phyloP scores from a whole-genome alignment of 2,113 vertebrate species.

The Saiga tatarica region DNA sequence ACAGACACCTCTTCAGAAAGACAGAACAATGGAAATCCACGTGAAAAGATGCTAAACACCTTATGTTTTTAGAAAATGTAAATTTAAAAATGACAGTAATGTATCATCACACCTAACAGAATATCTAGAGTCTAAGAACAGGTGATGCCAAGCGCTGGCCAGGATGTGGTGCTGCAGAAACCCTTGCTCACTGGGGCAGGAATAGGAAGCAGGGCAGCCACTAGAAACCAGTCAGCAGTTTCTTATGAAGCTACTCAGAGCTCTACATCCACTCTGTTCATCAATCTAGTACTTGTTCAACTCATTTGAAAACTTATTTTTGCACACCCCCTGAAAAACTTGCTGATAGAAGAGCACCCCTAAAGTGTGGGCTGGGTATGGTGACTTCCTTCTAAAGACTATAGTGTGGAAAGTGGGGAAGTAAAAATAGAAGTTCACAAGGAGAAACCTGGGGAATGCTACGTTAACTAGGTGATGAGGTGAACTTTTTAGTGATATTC shows the following conservation, averaged over 20 bases:
- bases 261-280: not conserved
- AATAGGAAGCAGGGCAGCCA: rapidly evolving
- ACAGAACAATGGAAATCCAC: not conserved
- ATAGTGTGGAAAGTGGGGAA: not conserved
- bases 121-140: not conserved
- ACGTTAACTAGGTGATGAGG: not conserved
- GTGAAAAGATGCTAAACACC: not conserved
- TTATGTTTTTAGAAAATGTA: not conserved
- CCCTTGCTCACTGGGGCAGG: not conserved
- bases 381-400: not conserved
- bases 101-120: not conserved
- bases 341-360: not conserved
- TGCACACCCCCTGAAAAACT: not conserved
- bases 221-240: not conserved
- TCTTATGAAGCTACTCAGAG: not conserved
- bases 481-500: not conserved
- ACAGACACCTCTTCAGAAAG: not conserved
- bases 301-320: not conserved
- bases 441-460: not conserved
- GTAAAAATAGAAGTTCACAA: not conserved
- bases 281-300: not conserved
- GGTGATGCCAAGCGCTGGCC: not conserved
- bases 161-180: not conserved
- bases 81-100: not conserved
- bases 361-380: not conserved